A percentile compares a stretch with the other conserved stretches of the same genome.
Conservation (phyloP, 2,888 invertebrate genomes). For the Ormyrus rosae region DNA sequence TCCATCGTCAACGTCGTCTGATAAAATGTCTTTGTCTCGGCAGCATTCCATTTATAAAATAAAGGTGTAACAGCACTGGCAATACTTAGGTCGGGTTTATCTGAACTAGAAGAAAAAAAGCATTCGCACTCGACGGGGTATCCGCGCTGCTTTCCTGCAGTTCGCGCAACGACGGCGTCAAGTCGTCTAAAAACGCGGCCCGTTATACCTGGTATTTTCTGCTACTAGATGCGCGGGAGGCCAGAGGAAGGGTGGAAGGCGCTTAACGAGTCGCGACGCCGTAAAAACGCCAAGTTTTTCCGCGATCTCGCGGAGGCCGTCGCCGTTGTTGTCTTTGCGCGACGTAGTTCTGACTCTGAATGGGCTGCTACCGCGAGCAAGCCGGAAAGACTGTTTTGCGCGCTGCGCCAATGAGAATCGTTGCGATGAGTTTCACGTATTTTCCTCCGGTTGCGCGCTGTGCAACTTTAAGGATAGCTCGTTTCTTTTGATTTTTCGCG, state of each 20-base stretch:
- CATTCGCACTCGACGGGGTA: neutral
- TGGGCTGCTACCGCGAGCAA: neutral
- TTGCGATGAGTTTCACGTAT: constrained; percentile 44
- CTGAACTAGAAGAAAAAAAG: too few species aligned
- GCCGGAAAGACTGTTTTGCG: constrained; percentile 25
- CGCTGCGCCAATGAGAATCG: constrained; percentile 26
- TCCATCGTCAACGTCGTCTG: too few species aligned
- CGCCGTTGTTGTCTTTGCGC: neutral
- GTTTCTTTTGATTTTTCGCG: constrained; percentile 20
- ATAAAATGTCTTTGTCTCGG: too few species aligned
- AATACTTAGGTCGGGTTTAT: too few species aligned
- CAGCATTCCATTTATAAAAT: neutral
- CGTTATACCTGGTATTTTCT: constrained; percentile 26
- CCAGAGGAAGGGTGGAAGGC: neutral
- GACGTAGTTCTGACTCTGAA: constrained; percentile 23
- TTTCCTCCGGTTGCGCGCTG: neutral
- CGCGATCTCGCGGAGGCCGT: neutral
- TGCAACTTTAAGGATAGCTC: neutral
- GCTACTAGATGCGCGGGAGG: neutral
- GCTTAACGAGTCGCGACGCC: constrained; percentile 43
- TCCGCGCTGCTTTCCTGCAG: constrained; percentile 4
- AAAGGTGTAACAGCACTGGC: neutral
- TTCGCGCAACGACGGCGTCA: neutral
- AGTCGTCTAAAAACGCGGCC: constrained; percentile 24
- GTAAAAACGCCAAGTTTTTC: constrained; percentile 37